phyloP scores from a whole-genome alignment of 2,888 invertebrate species.

The Thera britannica region DNA sequence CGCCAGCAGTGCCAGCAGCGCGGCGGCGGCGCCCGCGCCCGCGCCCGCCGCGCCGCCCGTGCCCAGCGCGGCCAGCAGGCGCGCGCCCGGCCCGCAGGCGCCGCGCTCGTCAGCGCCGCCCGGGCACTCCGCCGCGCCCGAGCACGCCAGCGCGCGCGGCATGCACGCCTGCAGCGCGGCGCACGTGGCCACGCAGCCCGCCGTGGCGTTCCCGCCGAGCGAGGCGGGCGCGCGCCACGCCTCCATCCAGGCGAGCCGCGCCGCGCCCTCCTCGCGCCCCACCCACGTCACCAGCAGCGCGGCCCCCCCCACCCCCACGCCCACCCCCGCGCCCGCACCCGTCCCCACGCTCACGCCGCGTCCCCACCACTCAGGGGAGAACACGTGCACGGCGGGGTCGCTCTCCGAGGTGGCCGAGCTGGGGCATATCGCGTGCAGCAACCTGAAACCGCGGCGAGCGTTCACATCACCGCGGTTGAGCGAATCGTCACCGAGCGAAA shows the following conservation, averaged over 20 bases:
- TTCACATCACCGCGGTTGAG: no score
- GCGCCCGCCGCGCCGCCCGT: slow-evolving; percentile 87
- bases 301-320: slow-evolving; percentile 84
- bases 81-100: slow-evolving; percentile 83
- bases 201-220: slow-evolving; percentile 56
- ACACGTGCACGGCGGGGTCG: slow-evolving; percentile 89
- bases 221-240: slow-evolving; percentile 55
- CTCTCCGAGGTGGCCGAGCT: slow-evolving; percentile 81
- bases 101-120: slow-evolving; percentile 84
- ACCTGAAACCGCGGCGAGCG: slow-evolving; percentile 21
- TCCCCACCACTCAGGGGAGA: slow-evolving; percentile 91
- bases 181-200: slow-evolving; percentile 78
- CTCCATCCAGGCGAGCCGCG: slow-evolving; percentile 90
- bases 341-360: slow-evolving; percentile 53
- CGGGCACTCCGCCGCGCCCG: slow-evolving; percentile 81
- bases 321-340: slow-evolving; percentile 70
- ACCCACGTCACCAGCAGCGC: slow-evolving; percentile 93
- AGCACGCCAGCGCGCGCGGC: slow-evolving; percentile 89
- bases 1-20: slow-evolving; percentile 67
- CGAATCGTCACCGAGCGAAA: no score
- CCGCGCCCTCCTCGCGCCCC: slow-evolving; percentile 91
- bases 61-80: slow-evolving; percentile 82
- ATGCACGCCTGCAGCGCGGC: slow-evolving; percentile 92
- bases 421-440: slow-evolving; percentile 89
- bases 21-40: slow-evolving; percentile 70